Conservation (phyloP, 1,140 invertebrate species). For the Conus ventricosus region DNA sequence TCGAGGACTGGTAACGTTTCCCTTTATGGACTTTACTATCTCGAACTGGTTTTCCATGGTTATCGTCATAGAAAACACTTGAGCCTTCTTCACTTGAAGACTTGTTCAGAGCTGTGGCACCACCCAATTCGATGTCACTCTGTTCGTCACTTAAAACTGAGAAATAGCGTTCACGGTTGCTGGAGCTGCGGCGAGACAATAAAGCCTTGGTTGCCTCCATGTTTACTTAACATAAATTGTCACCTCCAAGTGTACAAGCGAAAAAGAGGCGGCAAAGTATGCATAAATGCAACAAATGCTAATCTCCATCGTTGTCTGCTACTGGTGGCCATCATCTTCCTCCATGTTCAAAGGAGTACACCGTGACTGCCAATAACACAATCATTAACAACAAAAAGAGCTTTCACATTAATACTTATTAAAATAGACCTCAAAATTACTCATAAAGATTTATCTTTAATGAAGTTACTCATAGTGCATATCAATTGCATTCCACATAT, state of each 20-base stretch:
- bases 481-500: too few species aligned
- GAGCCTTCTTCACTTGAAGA: conserved; percentile 7
- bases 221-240: not conserved
- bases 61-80: conserved; percentile 10
- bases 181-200: not conserved
- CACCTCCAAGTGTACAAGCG: not conserved
- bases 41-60: not conserved
- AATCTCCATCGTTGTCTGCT: not conserved
- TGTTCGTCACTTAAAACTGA: not conserved
- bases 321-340: not conserved
- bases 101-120: not conserved
- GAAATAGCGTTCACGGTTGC: not conserved
- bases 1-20: not conserved
- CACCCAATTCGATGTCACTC: not conserved
- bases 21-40: not conserved
- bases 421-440: too few species aligned
- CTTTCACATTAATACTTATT: too few species aligned
- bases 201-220: conserved; percentile 7
- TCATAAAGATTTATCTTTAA: too few species aligned
- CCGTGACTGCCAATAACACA: not conserved
- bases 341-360: not conserved
- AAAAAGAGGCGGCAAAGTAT: conserved; percentile 3
- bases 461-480: too few species aligned
- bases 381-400: too few species aligned
- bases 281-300: not conserved